phyloP scores from a whole-genome alignment of 2,888 invertebrate genomes.

The Cistogaster globosa region DNA sequence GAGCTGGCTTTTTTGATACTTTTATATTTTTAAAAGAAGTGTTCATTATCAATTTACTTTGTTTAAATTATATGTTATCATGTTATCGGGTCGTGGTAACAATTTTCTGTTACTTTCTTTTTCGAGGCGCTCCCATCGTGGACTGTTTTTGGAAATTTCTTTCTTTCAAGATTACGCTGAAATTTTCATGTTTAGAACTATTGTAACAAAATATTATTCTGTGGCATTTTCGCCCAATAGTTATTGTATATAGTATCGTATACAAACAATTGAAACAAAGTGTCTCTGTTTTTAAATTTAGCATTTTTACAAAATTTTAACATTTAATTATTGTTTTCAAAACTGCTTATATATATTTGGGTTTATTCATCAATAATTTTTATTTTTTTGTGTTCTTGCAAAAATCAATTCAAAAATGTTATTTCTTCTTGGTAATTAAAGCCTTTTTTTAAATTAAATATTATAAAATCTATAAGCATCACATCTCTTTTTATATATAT shows the following conservation, averaged over 20 bases:
- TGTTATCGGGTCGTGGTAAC: constrained; percentile 64
- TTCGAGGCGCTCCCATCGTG: constrained; percentile 79
- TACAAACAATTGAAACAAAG: constrained; percentile 62
- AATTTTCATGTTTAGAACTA: constrained; percentile 36
- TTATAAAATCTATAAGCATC: not conserved
- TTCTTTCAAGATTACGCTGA: constrained; percentile 1
- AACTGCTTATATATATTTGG: not conserved
- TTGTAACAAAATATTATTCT: constrained; percentile 35
- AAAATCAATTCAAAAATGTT: not conserved
- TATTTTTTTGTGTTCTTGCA: constrained; percentile 2
- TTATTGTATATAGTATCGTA: constrained; percentile 40
- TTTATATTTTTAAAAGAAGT: not conserved
- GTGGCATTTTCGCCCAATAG: constrained; percentile 49
- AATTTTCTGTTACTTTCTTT: constrained; percentile 76
- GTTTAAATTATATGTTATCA: constrained; percentile 11
- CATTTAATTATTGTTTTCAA: constrained; percentile 43
- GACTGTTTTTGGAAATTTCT: constrained; percentile 30
- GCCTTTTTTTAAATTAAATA: constrained; percentile 27
- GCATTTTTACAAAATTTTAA: constrained; percentile 66
- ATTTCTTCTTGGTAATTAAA: not conserved
- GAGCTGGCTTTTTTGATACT: not conserved
- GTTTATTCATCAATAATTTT: not conserved
- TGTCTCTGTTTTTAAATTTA: constrained; percentile 54
- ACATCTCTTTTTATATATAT: constrained; percentile 22
- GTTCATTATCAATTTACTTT: not conserved